phyloP scores from a whole-genome alignment of 1,140 invertebrate species.

The Drosophila subobscura region DNA sequence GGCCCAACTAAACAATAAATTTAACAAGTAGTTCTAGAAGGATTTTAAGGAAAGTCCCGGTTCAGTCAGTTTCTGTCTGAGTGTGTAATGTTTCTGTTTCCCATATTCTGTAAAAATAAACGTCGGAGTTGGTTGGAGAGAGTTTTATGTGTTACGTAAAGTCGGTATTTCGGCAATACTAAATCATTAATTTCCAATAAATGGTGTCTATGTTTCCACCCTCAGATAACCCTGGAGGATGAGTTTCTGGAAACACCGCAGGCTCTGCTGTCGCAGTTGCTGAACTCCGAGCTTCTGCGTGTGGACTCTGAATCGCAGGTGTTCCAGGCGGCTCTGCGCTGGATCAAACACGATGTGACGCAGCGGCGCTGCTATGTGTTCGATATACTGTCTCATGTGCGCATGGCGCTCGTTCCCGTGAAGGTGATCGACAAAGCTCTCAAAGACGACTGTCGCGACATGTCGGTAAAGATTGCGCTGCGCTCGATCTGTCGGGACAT shows the following conservation, averaged over 20 bases:
- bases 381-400: constrained; percentile 92
- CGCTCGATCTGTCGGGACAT: constrained; percentile 93
- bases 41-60: too few relatives aligned
- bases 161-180: too few relatives aligned
- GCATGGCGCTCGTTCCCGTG: constrained; percentile 93
- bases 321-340: constrained; percentile 94
- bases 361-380: constrained; percentile 93
- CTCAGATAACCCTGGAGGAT: constrained; percentile 89
- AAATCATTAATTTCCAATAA: not conserved
- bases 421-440: constrained; percentile 92
- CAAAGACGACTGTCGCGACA: constrained; percentile 91
- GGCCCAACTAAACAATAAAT: constrained; percentile 52
- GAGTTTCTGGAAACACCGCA: constrained; percentile 95
- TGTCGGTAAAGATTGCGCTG: constrained; percentile 91
- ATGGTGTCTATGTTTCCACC: not conserved
- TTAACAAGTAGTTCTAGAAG: too few relatives aligned
- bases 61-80: too few relatives aligned
- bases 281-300: constrained; percentile 94
- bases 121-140: too few relatives aligned
- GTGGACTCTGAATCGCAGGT: constrained; percentile 97
- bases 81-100: too few relatives aligned
- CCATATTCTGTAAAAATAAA: too few relatives aligned
- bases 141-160: too few relatives aligned
- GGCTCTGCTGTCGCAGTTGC: constrained; percentile 90
- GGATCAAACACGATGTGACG: constrained; percentile 93